Evolutionary conservation across 2,888 invertebrate genomes (phyloP).

Genomic region (Plebejus melissa): DNA sequence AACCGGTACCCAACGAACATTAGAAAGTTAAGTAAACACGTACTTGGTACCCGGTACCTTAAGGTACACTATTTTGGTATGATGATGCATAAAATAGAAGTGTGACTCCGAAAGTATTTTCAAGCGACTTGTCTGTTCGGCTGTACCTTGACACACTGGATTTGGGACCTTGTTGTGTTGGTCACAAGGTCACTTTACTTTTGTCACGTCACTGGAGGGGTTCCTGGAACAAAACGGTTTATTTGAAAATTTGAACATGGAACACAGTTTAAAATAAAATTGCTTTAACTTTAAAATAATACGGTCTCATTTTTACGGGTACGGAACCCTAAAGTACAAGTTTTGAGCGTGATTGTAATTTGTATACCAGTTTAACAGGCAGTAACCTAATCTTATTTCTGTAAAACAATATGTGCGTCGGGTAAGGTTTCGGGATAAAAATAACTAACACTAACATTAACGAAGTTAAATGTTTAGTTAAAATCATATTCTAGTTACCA

Average conservation of each 20-base stretch:
- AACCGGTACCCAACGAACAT: constrained; percentile 12
- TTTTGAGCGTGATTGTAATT: not conserved
- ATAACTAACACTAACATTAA: constrained; percentile 18
- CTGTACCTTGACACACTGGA: constrained; percentile 13
- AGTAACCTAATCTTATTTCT: constrained; percentile 20
- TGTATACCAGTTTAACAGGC: not conserved
- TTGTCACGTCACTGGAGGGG: constrained; percentile 6
- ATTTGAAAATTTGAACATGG: constrained; percentile 33
- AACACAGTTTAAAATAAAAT: constrained; percentile 14
- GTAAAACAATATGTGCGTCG: constrained; percentile 11
- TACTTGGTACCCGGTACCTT: not conserved
- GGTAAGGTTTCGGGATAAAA: constrained; percentile 16
- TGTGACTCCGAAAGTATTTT: constrained; percentile 36
- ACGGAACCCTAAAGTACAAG: too few species aligned
- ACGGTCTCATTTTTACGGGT: too few species aligned
- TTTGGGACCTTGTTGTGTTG: constrained; percentile 9
- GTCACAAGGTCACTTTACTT: constrained; percentile 16
- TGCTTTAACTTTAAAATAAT: not conserved
- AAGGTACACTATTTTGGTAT: constrained; percentile 27
- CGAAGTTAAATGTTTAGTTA: not conserved
- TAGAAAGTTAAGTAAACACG: constrained; percentile 20
- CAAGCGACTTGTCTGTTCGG: constrained; percentile 29
- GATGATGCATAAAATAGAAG: constrained; percentile 35
- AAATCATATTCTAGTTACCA: not conserved
- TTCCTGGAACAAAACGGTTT: constrained; percentile 38